phyloP scores from a whole-genome alignment of 2,113 vertebrate genomes.

The Nestor notabilis region DNA sequence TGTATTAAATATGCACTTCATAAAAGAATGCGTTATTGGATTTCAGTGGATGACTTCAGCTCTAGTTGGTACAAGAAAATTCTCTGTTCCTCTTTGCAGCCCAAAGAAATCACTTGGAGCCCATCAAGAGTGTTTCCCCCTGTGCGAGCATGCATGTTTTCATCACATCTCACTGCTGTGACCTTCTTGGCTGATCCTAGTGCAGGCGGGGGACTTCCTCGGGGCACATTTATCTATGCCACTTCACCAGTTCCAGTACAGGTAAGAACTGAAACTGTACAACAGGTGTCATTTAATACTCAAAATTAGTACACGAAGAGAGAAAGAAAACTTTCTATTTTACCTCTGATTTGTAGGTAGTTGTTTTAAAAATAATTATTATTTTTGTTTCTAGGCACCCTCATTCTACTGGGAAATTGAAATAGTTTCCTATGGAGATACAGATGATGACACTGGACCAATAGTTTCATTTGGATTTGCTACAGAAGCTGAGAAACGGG shows the following conservation, averaged over 20 bases:
- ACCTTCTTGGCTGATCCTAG: slow-evolving; percentile 97
- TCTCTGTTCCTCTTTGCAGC: slow-evolving; percentile 71
- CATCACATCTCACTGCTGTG: slow-evolving; percentile 92
- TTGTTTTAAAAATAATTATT: neutral
- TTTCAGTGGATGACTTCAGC: neutral
- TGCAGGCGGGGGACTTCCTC: slow-evolving; percentile 92
- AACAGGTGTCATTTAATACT: neutral
- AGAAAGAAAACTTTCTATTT: neutral
- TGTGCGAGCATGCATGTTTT: slow-evolving; percentile 98
- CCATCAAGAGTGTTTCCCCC: slow-evolving; percentile 94
- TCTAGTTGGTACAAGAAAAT: neutral
- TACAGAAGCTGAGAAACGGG: slow-evolving; percentile 95
- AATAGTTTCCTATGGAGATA: slow-evolving; percentile 96
- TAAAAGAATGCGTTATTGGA: accelerated
- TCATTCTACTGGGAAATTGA: slow-evolving; percentile 99
- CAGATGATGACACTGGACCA: slow-evolving; percentile 95
- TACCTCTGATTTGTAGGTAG: neutral
- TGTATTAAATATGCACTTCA: accelerated
- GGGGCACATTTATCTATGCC: slow-evolving; percentile 96
- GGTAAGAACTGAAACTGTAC: slow-evolving; percentile 66
- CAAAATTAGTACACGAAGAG: neutral
- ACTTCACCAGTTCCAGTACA: slow-evolving; percentile 93
- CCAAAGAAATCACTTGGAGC: slow-evolving; percentile 96
- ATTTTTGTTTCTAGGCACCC: slow-evolving; percentile 82
- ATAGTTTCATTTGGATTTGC: slow-evolving; percentile 98